Base-by-base conservation (phyloP, 2,113 vertebrate species). In the Peromyscus leucopus region DNA sequence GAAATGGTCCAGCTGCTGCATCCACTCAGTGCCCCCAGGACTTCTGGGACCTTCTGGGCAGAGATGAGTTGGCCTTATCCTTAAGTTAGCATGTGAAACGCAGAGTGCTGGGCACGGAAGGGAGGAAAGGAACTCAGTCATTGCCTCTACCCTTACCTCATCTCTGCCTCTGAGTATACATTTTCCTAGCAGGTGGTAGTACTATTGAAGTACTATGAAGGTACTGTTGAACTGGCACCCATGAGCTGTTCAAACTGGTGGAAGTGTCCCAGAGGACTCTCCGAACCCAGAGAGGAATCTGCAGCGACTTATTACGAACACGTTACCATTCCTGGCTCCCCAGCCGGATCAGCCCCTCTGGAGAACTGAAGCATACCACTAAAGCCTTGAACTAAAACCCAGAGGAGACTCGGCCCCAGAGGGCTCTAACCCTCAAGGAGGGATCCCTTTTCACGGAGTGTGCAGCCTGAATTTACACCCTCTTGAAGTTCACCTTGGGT, bases 401-500 rank as follows among this genome's bases (percentile, higher is more conserved):
- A 48, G 26, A 69, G 26, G n/a, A 75, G 79, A 71, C n/a, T 67
- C 57, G 28, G 28, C 21, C 19, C n/a, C 11, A 36, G 11, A 22
- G 1, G 19, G 1, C 8, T 90, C 72, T 51, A 11, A 79, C 7
- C 6, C 0, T 72, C 0, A 6, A 4, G 0, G 0, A 17, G 7
- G 22, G 19, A 42, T 51, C 74, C 42, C 31, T 71, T 78, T 57
- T 9, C 48, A 69, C 11, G 33, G 21, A 13, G 28, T 71, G 31
- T 22, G 33, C 15, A 79, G 51, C 48, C 59, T 63, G 10, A 22
- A 4, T 84, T 63, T 69, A 51, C 11, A 26, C 48, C 33, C 26
- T 67, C 61, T 22, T 21, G n/a, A 90, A 84, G 65, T 15, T 65
- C 39, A 39, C 17, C 36, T 71, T 11, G 2, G 12, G 11, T n/a